Evolutionary conservation across 37 sponge, comb jelly and placozoan genomes (phyloP).

Genomic region (Halichondria panicea): DNA sequence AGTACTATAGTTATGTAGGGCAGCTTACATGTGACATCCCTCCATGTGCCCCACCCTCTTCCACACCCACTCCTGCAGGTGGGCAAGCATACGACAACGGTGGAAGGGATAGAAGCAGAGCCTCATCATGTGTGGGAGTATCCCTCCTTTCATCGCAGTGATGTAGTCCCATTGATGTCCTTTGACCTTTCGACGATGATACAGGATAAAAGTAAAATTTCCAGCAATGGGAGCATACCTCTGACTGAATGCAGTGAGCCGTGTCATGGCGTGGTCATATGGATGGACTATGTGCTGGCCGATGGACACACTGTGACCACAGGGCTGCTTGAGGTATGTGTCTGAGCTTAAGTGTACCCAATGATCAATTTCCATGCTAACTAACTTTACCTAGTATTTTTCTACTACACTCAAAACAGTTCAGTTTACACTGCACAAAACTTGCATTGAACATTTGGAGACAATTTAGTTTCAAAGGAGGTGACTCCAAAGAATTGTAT

Average conservation of each 20-base stretch:
- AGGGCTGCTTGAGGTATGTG: slow-evolving; percentile 49
- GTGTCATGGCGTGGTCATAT: slow-evolving; percentile 78
- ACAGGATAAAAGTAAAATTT: not conserved
- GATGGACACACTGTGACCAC: not conserved
- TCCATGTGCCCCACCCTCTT: too few relatives aligned
- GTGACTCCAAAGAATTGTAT: too few relatives aligned
- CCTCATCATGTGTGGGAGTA: slow-evolving; percentile 85
- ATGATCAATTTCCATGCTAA: not conserved
- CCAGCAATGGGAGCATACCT: slow-evolving; percentile 5
- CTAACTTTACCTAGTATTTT: not conserved
- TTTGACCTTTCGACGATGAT: slow-evolving; percentile 67
- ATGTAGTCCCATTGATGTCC: slow-evolving; percentile 37
- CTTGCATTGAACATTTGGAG: too few relatives aligned
- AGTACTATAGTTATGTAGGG: too few relatives aligned
- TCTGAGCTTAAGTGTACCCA: not conserved
- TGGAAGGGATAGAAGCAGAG: slow-evolving; percentile 55
- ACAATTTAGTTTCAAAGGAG: too few relatives aligned
- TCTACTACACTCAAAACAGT: not conserved
- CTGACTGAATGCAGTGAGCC: not conserved
- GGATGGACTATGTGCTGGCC: slow-evolving; percentile 84
- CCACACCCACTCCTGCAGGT: too few relatives aligned
- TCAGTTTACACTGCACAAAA: not conserved
- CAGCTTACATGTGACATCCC: too few relatives aligned
- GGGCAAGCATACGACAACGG: slow-evolving; percentile 28
- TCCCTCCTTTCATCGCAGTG: slow-evolving; percentile 56